These are phyloP conservation scores for Phrixothrix hirtus DNA, from an alignment of 2,888 invertebrate genomes.

Conservation along the genomic window DNA sequence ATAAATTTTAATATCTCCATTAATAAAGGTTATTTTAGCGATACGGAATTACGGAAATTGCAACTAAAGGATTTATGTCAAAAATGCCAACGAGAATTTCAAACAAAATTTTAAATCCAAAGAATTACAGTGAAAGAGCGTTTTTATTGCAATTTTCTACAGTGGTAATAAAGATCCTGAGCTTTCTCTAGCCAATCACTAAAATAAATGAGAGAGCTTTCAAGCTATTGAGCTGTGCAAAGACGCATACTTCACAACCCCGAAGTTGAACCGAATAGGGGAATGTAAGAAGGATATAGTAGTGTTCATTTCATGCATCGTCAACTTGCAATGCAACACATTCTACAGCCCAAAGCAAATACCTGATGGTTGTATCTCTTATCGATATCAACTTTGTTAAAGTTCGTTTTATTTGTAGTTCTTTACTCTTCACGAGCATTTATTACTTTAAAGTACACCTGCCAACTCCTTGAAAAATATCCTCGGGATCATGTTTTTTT, in stretches of 20 bases:
- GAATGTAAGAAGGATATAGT: slow-evolving; percentile 42
- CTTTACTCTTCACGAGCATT: slow-evolving; percentile 4
- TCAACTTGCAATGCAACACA: slow-evolving; percentile 46
- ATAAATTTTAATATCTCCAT: slow-evolving; percentile 27
- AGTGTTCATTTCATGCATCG: slow-evolving; percentile 53
- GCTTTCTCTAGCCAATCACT: slow-evolving; percentile 5
- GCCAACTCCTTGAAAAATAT: too few species aligned
- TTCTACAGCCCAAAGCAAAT: slow-evolving; percentile 26
- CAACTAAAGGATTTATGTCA: background rate
- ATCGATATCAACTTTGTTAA: slow-evolving; percentile 19
- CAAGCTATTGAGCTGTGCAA: slow-evolving; percentile 40
- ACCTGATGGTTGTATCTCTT: slow-evolving; percentile 25
- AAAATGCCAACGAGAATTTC: background rate
- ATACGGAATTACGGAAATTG: background rate
- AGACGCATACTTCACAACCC: slow-evolving; percentile 38
- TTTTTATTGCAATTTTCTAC: too few species aligned
- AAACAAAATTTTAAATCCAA: background rate
- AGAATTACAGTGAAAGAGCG: background rate
- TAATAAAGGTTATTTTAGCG: slow-evolving; percentile 13
- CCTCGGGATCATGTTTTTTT: too few species aligned
- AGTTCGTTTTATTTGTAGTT: slow-evolving; percentile 5
- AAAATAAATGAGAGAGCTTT: slow-evolving; percentile 14
- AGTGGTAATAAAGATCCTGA: background rate
- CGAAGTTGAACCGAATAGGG: slow-evolving; percentile 13
- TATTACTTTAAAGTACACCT: slow-evolving; percentile 1